Evolutionary conservation across 2,888 invertebrate genomes (phyloP), one percentile per base, ranked within the genome.

Genomic region (Deilephila elpenor): DNA sequence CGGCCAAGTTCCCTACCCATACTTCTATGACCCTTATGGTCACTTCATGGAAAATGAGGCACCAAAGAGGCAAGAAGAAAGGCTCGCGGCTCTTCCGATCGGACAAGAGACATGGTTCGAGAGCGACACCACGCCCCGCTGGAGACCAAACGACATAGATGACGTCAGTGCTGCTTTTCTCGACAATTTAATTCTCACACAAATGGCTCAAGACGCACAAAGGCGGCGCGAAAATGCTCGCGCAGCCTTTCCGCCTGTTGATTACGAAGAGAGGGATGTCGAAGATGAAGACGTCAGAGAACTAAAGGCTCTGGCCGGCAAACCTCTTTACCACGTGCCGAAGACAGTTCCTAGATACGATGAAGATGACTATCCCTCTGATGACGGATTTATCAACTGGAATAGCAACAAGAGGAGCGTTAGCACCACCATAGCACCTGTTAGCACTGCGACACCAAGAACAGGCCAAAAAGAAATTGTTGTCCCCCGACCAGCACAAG

Each of bases 91-190:
- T 19, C 91, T 96, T 56, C 96, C 96, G 0, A 95, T 96, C 37
- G 96, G 96, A n/a, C 96, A 96, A 82, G 96, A 96, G 85, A 96
- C 96, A 20, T 96, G 96, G 93, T 96, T 95, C 78, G 96, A 96
- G 84, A 95, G 94, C 77, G 96, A 96, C 76, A 83, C 89, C 72
- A 84, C 88, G 75, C 91, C 92, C 73, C 91, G 87, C 77, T 95
- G 92, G 93, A 91, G 89, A 73, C 83, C 90, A 73, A 93, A 88
- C 81, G 92, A 93, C 75, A 88, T 91, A 64, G 95, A 95, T 88
- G 94, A 91, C 87, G 95, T 93, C 85, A 96, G 96, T 85, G 96
- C 96, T 73, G 96, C 96, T 71, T 96, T 96, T 86, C 91, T 97
- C 73, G 96, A 96, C 83, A 96, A 96, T 84, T 90, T 96, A 76